Percentiles rank a stretch among this genome's conserved stretches.
phyloP scores from a whole-genome alignment of 2,888 invertebrate species.

The Koerneria pararmatus region DNA sequence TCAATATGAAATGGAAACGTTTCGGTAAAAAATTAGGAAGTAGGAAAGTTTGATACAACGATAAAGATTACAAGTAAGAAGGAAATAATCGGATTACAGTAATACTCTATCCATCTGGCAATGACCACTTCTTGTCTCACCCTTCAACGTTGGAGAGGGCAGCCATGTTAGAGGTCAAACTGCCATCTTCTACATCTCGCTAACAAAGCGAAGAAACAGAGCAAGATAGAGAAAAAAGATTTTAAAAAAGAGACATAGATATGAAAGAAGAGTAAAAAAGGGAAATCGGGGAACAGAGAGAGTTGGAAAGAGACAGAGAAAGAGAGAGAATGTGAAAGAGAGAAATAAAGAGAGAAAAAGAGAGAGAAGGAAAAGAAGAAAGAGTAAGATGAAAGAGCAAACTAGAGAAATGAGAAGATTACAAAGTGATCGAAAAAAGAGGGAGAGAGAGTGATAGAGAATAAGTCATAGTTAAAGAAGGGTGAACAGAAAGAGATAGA shows the following conservation, averaged over 20 bases:
- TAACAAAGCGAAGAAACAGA: conserved; percentile 11
- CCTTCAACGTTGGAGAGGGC: no score
- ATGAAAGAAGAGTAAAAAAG: not conserved
- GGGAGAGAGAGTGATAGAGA: not conserved
- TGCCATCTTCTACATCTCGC: no score
- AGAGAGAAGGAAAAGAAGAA: not conserved
- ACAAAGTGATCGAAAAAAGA: not conserved
- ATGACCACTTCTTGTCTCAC: no score
- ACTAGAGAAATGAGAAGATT: not conserved
- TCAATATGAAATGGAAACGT: not conserved
- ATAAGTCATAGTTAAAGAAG: not conserved
- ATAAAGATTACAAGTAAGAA: no score
- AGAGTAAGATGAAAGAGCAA: not conserved
- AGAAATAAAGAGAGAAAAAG: not conserved
- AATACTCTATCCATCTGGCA: no score
- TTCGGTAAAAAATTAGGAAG: conserved; percentile 8
- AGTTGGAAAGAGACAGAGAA: not conserved
- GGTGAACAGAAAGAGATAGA: not conserved
- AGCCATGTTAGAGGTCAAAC: no score
- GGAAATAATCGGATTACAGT: no score
- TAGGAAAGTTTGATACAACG: not conserved
- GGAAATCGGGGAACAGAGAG: not conserved
- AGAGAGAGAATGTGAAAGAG: not conserved
- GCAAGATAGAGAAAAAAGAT: conserved; percentile 2
- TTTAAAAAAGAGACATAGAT: not conserved